These are phyloP conservation scores for Meles meles DNA, from an alignment of 2,113 vertebrate species.

Conservation along the genomic window DNA sequence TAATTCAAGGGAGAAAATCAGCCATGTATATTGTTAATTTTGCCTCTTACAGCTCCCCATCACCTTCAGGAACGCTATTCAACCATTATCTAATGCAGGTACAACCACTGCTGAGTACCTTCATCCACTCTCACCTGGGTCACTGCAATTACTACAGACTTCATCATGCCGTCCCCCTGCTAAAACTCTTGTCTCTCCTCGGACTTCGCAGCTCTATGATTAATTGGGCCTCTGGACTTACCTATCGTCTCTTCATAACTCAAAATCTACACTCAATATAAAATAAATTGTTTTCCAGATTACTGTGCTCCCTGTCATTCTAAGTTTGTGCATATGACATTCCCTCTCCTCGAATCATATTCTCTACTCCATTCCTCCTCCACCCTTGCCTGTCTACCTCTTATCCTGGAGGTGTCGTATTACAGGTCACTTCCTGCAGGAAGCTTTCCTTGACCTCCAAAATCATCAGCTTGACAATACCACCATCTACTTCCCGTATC, in stretches of 20 bases:
- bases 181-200: not conserved
- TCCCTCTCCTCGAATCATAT: not conserved
- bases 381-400: not conserved
- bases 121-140: not conserved
- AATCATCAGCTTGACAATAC: not conserved
- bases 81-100: not conserved
- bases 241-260: not conserved
- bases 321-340: not conserved
- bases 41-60: not conserved
- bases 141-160: not conserved
- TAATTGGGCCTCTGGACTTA: not conserved
- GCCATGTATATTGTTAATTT: not conserved
- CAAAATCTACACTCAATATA: not conserved
- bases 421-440: not conserved
- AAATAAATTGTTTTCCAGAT: not conserved
- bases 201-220: not conserved
- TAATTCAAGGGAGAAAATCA: not conserved
- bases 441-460: conserved; percentile 2
- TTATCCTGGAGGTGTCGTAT: not conserved
- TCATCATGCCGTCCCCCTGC: too few species aligned
- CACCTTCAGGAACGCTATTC: not conserved
- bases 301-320: not conserved
- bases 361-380: not conserved
- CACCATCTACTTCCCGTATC: not conserved
- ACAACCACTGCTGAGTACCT: not conserved